Evolutionary conservation across 2,888 invertebrate species (phyloP), one percentile per base, ranked within the genome.

Genomic region (Tinea trinotella): DNA sequence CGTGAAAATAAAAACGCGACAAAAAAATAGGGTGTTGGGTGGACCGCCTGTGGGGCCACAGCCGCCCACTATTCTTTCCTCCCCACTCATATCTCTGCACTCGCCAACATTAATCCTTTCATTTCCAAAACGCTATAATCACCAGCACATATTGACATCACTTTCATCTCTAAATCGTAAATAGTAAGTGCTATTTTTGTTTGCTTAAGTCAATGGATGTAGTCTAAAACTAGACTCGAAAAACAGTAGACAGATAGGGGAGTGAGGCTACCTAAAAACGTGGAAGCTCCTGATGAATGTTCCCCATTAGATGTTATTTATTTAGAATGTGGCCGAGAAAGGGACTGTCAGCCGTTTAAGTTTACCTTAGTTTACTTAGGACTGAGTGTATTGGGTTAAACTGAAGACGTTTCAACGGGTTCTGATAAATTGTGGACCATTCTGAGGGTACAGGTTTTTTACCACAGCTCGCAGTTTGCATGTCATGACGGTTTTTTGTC

Each of bases 221-320:
- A 68, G 65, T 66, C 62, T 62, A 55, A 67, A 66, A 69, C 61
- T 65, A 68, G 65, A 70, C 70, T 71, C 70, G 72, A 74, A 71
- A 76, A 77, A 74, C 69, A 71, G 64, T 68, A 77, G 79, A 78
- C 79, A 74, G 69, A 61, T 61, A 69, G 74, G 81, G 78, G 78
- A 76, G 78, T 73, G 76, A 77, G 78, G 70, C 65, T 69, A 72
- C 81, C 84, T 82, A 84, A 85, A 85, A 85, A 84, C 81, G 84
- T 79, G 76, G 82, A 80, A 84, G 82, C 82, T 68, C 40, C 82
- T 85, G 87, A 87, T 86, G 87, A 87, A 87, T 87, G 87, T 80
- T 70, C 73, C 76, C 86, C 86, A 87, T 87, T 87, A 87, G 87
- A 83, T 77, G 87, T 85, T 87, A 87, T 87, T 87, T 87, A 87